These are phyloP conservation scores for Propithecus deckenii DNA, from an alignment of 2,797 vertebrate genomes.

Conservation along the genomic window DNA sequence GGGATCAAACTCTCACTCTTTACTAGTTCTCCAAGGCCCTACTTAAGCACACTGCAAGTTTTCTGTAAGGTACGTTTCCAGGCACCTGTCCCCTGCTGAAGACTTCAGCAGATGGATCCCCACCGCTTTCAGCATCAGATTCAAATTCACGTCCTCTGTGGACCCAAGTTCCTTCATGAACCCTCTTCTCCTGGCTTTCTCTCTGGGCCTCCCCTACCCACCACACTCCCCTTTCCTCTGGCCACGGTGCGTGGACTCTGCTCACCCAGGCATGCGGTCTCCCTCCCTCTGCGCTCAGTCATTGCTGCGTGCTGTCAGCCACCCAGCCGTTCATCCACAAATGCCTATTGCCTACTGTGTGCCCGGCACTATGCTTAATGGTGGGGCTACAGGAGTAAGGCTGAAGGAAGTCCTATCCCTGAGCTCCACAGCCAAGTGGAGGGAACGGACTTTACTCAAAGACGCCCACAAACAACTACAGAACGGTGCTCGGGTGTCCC, in stretches of 20 bases:
- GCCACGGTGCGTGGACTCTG: too few species aligned
- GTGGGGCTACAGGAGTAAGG: not conserved
- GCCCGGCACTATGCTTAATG: not conserved
- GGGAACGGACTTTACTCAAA: not conserved
- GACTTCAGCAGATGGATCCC: not conserved
- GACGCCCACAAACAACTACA: not conserved
- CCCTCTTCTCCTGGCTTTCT: not conserved
- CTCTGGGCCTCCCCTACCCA: not conserved
- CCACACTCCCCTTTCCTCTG: too few species aligned
- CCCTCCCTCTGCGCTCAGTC: not conserved
- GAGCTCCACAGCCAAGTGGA: not conserved
- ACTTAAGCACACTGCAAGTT: not conserved
- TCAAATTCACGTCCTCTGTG: not conserved
- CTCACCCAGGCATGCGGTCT: accelerated
- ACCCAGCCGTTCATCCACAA: not conserved
- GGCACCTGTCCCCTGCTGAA: not conserved
- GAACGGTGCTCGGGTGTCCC: not conserved
- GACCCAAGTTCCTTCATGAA: not conserved
- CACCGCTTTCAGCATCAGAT: not conserved
- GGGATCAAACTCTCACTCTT: not conserved
- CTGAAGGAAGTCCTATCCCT: not conserved
- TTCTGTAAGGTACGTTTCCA: not conserved
- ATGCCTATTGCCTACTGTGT: too few species aligned
- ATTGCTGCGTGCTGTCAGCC: not conserved
- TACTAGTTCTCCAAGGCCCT: not conserved